Base-by-base conservation (phyloP, 1,140 invertebrate genomes). In the Drosophila navojoa region DNA sequence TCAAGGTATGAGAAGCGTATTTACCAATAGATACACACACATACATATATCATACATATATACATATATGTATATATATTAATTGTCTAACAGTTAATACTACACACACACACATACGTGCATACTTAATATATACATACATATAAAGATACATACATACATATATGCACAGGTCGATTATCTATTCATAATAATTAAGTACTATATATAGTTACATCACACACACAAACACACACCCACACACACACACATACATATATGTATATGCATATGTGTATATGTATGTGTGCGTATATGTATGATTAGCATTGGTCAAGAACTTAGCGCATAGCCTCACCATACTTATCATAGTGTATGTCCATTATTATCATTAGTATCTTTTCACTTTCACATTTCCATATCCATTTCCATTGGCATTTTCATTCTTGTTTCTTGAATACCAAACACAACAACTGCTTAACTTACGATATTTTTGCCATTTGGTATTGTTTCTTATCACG, bases 1-100 rank as follows among this genome's bases (percentile, higher is more conserved):
- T 99, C 9, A 99, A 99, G 96, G 98, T 99, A 95, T 87, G 76
- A 79, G 27, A 68, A 77, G 75, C 84, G 79, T 82, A 68, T 40
- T 87, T 76, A 44, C 79, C 84, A 93, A 92, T 69, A 67, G 6
- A 11, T 40, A 58, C 42, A 45, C 42, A 44, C 4, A 44, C 32
- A 38, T 85, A 79, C 79, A 85, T 79, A 84, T 80, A 85, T n/a
- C 73, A 84, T 76, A 84, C 75, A 76, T 79, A 22, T 22, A 27
- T 15, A 42, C 19, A 42, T 38, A 22, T 22, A 27, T 15, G n/a
- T n/a, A 22, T 22, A 27, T 15, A 42, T 32, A 42, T 38, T 11
- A 38, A 13, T 38, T 38, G 35, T 38, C 35, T 38, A 38, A 38
- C 11, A 38, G 35, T 38, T 38, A 11, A 38, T 38, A 38, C 10